Base-by-base conservation (phyloP, 1,140 invertebrate genomes). In the Limonius californicus region DNA sequence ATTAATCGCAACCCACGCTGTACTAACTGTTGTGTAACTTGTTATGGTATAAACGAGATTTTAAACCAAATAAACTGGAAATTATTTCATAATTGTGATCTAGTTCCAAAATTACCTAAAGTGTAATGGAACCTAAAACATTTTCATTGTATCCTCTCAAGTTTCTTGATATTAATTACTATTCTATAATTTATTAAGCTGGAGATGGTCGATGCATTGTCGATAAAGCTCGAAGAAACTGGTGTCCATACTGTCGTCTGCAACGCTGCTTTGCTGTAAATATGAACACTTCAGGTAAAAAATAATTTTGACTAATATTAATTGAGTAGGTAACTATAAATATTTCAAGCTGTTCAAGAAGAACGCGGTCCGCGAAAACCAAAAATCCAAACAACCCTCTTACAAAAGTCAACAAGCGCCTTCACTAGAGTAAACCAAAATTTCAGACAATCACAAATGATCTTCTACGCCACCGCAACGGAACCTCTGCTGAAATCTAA, bases 241-340 rank as follows among this genome's bases (percentile, higher is more conserved):
- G 91, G 91, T 94, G 92, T 76, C 91, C 92, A 0, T 87, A 85
- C 68, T 95, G 92, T 73, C 80, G 92, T 54, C 78, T 94, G 3
- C 84, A 89, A 71, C 88, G 89, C 67, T 94, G 91, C 70, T 86
- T 93, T 61, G 70, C 79, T 1, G 89, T 89, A 11, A 82, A 84
- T 57, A 94, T 94, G 91, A 92, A 93, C 67, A 83, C 83, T 11
- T 72, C 84, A 76, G 89, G 89, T 91, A 81, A 80, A n/a, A n/a
- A n/a, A n/a, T n/a, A n/a, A n/a, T n/a, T n/a, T n/a, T n/a, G n/a
- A n/a, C n/a, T n/a, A n/a, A n/a, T n/a, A n/a, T n/a, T n/a, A n/a
- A n/a, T n/a, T n/a, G n/a, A n/a, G n/a, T 27, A 9, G 23, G 9
- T 4, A 27, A 9, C 3, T 27, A 27, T 27, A 4, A 56, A 61